Evolutionary conservation across 2,113 vertebrate species (phyloP), one percentile per base, ranked within the genome.

Genomic region (Ciconia stormi): DNA sequence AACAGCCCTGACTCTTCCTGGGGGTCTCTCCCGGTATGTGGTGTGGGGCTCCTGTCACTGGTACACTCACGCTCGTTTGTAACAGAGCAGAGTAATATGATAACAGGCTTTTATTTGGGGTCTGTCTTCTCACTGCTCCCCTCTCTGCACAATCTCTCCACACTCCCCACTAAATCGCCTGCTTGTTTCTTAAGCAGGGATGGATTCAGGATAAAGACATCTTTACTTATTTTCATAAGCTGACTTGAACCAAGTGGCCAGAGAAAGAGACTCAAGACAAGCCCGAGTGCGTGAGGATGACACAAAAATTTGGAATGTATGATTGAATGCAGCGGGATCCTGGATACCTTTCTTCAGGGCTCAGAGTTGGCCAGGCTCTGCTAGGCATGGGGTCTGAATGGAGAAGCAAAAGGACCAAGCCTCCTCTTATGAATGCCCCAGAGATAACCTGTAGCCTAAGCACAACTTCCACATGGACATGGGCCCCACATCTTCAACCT

Each of bases 401-500:
- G 42, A 87, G 87, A 61, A 29, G 52, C 25, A 61, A n/a, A 69
- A 32, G 30, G 74, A 16, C 23, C 34, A 47, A 40, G 15, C 6
- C 8, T 74, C 46, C 25, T 59, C 59, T 70, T 67, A 49, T 36
- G 30, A 55, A 44, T 36, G 40, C 18, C 63, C 74, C 78, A 73
- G 50, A 61, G 34, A 56, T 1, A 56, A 73, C 47, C 19, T 44
- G 56, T 16, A 81, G 22, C 30, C 73, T 71, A 36, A 79, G 55
- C 50, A 82, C 46, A 44, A 44, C 27, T 61, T 65, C 59, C 73
- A 67, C 20, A 18, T 0, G 15, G 49, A 34, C 25, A 42, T 0
- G 0, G 65, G 29, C 16, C 40, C 26, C 69, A 36, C 0, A 12
- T 26, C 50, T 70, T 55, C 42, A 23, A 25, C 4, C 38, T 50